Evolutionary conservation across 2,113 vertebrate genomes (phyloP).

Genomic region (Corvus moneduloides): DNA sequence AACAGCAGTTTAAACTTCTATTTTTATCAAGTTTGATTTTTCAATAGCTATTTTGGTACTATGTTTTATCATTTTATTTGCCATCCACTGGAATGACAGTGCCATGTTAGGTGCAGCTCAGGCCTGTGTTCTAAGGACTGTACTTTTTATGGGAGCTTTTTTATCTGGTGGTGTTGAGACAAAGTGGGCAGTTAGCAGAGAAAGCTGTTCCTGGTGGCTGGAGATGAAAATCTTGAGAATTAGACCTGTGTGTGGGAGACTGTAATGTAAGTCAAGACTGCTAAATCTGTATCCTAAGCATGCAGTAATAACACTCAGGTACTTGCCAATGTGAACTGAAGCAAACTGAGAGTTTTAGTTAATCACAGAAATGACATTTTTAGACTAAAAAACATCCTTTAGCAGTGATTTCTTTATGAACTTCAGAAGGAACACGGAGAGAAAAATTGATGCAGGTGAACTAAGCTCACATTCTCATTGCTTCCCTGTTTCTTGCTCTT

Average conservation of each 20-base stretch:
- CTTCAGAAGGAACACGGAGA: background rate
- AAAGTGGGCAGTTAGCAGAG: background rate
- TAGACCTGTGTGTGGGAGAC: background rate
- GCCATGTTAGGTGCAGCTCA: background rate
- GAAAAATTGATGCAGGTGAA: background rate
- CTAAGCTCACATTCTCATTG: background rate
- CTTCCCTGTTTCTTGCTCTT: background rate
- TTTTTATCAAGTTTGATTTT: conserved; percentile 55
- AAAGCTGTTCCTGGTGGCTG: background rate
- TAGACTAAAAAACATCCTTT: background rate
- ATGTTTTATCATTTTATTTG: background rate
- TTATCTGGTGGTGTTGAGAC: background rate
- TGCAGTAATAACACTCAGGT: background rate
- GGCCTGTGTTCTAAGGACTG: background rate
- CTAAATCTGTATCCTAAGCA: background rate
- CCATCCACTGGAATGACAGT: background rate
- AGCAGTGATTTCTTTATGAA: background rate
- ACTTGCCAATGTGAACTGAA: no score
- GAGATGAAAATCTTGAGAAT: background rate
- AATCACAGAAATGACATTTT: background rate
- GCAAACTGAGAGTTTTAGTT: background rate
- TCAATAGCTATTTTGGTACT: background rate
- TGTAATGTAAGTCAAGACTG: background rate
- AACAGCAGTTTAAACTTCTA: conserved; percentile 38
- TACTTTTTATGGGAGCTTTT: background rate